Evolutionary conservation across 2,888 invertebrate species (phyloP).

Genomic region (Leucoptera coffeella): DNA sequence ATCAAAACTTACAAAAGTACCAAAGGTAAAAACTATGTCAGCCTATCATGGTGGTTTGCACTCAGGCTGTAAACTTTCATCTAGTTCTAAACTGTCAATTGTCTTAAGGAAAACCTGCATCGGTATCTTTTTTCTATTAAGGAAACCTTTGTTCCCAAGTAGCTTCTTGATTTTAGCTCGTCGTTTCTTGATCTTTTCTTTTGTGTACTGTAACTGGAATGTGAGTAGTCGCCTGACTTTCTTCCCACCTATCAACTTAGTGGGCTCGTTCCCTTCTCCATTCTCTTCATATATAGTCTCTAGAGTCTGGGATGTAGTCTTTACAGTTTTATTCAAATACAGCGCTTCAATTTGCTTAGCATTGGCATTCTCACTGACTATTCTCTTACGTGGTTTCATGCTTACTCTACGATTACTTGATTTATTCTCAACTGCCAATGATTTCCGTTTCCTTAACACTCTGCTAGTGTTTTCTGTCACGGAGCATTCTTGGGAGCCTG

Average conservation of each 20-base stretch:
- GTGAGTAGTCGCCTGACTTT: slow-evolving; percentile 53
- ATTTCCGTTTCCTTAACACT: slow-evolving; percentile 32
- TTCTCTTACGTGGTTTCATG: slow-evolving; percentile 37
- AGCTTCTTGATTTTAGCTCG: slow-evolving; percentile 52
- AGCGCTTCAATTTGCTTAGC: slow-evolving; percentile 45
- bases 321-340: slow-evolving; percentile 52
- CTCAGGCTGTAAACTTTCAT: slow-evolving; percentile 28
- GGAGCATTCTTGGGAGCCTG: background rate
- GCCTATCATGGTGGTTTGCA: slow-evolving; percentile 14
- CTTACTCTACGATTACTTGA: slow-evolving; percentile 36
- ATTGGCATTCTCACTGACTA: slow-evolving; percentile 25
- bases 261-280: slow-evolving; percentile 24
- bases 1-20: no score
- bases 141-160: slow-evolving; percentile 42
- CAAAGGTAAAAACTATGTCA: no score
- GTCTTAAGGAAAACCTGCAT: slow-evolving; percentile 53
- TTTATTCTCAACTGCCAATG: slow-evolving; percentile 18
- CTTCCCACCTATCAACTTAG: slow-evolving; percentile 44
- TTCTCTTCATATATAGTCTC: slow-evolving; percentile 61
- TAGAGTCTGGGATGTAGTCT: slow-evolving; percentile 42
- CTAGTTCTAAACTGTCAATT: slow-evolving; percentile 43
- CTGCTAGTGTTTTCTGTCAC: slow-evolving; percentile 11
- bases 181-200: slow-evolving; percentile 53
- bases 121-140: slow-evolving; percentile 46
- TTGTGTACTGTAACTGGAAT: slow-evolving; percentile 44